Percentiles rank a stretch among this genome's conserved stretches.
Evolutionary conservation across 2,888 invertebrate genomes (phyloP).

Genomic region (Drosophila rellima): DNA sequence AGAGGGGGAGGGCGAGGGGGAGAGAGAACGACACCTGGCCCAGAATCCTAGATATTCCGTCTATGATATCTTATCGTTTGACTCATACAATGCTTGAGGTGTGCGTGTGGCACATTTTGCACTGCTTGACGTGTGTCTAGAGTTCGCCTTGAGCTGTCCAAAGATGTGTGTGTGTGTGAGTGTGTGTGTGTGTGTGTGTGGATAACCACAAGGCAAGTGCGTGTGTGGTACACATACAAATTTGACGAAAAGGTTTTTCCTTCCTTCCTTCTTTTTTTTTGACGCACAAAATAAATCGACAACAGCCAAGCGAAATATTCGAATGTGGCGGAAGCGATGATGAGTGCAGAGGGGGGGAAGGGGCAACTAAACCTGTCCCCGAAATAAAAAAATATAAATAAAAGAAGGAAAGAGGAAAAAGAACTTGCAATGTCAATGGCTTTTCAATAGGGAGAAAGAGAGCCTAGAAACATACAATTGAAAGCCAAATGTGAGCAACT

Average conservation of each 20-base stretch:
- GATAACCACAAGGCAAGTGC: slow-evolving; percentile 56
- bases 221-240: slow-evolving; percentile 62
- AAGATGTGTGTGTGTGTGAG: slow-evolving; percentile 24
- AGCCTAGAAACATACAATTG: slow-evolving; percentile 47
- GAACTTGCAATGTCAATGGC: slow-evolving; percentile 65
- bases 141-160: slow-evolving; percentile 36
- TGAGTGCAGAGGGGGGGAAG: background rate
- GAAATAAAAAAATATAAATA: slow-evolving; percentile 17
- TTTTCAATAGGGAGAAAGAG: slow-evolving; percentile 25
- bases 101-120: slow-evolving; percentile 18
- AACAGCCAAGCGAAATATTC: slow-evolving; percentile 39
- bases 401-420: slow-evolving; percentile 14
- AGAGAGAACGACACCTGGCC: background rate
- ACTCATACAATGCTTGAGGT: slow-evolving; percentile 12
- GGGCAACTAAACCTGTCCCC: slow-evolving; percentile 25
- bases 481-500: slow-evolving; percentile 21
- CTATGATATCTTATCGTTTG: slow-evolving; percentile 19
- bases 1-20: background rate
- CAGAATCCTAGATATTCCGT: slow-evolving; percentile 25
- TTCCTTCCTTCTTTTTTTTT: slow-evolving; percentile 5
- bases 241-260: slow-evolving; percentile 37
- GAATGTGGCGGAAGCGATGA: slow-evolving; percentile 6
- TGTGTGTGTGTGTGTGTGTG: slow-evolving; percentile 21
- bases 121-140: slow-evolving; percentile 28
- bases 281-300: slow-evolving; percentile 66